Percentiles rank a stretch among this genome's conserved stretches.
phyloP scores from a whole-genome alignment of 2,113 vertebrate genomes.

The Canis aureus region DNA sequence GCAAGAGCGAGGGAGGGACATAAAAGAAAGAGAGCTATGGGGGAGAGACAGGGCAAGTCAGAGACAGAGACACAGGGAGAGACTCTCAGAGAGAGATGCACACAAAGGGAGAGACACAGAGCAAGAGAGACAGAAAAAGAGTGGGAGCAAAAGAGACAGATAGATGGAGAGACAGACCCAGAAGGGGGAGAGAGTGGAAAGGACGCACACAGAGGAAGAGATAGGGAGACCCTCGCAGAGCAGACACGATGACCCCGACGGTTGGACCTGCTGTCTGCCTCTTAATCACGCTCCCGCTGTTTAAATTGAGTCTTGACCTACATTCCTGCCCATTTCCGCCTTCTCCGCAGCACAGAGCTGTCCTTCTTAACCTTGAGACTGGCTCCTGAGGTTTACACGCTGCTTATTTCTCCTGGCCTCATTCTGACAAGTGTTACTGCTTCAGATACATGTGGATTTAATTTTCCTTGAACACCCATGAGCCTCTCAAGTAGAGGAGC shows the following conservation, averaged over 20 bases:
- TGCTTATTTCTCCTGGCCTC: background rate
- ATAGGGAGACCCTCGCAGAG: background rate
- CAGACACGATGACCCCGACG: rapidly evolving
- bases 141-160: background rate
- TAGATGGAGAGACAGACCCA: background rate
- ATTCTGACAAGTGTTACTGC: conserved; percentile 53
- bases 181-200: background rate
- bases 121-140: background rate
- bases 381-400: background rate
- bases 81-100: background rate
- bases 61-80: background rate
- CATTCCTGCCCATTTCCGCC: background rate
- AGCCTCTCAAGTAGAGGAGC: background rate
- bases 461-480: background rate
- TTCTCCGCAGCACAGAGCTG: background rate
- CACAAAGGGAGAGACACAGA: background rate
- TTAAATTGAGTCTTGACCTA: background rate
- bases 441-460: background rate
- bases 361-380: conserved; percentile 27
- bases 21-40: background rate
- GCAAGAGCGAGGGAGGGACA: background rate
- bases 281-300: background rate
- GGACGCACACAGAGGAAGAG: background rate
- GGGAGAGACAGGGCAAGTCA: background rate
- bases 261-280: rapidly evolving